Evolutionary conservation across 2,113 vertebrate species (phyloP), one percentile per base, ranked within the genome.

Genomic region (Amia ocellicauda): DNA sequence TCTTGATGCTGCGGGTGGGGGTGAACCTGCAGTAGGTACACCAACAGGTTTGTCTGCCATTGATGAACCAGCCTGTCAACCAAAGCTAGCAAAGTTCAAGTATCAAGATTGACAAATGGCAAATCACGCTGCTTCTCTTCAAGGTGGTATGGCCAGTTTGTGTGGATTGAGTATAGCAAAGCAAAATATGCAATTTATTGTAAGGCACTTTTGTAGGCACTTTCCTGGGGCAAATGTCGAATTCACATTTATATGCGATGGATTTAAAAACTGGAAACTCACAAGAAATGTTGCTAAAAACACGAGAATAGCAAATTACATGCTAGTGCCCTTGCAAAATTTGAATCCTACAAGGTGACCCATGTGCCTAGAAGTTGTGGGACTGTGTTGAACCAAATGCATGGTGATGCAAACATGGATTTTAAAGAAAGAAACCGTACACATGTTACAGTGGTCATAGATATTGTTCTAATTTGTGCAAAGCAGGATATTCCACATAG

Each of bases 371-470:
- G 27, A 26, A 47, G 50, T 36, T 17, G 5, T 1, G 17, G 23
- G 16, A 50, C 60, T 55, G 49, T 40, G 16, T n/a, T 31, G 2
- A 57, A 66, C 14, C 63, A 54, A 7, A 22, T 31, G 4, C 53
- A 22, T 8, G 14, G 13, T 42, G 31, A 62, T 22, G 20, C 24
- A 27, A 58, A 26, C 11, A 7, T 53, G 10, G 28, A 27, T 17
- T 56, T 68, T 53, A 20, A 57, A 19, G 58, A 69, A 23, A 50
- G 41, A 55, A 72, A 54, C 41, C 45, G 58, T 7, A 23, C 63
- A 51, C 62, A 66, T 11, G 20, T 69, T 20, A 62, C 53, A 72
- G 62, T 66, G 22, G 40, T 62, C n/a, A n/a, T 73, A 11, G 59
- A 69, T 49, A 47, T 68, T 23, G 62, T 64, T 24, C n/a, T 62